Base-by-base conservation (phyloP, 2,888 invertebrate genomes). In the Dyspetes luteomarginatus region DNA sequence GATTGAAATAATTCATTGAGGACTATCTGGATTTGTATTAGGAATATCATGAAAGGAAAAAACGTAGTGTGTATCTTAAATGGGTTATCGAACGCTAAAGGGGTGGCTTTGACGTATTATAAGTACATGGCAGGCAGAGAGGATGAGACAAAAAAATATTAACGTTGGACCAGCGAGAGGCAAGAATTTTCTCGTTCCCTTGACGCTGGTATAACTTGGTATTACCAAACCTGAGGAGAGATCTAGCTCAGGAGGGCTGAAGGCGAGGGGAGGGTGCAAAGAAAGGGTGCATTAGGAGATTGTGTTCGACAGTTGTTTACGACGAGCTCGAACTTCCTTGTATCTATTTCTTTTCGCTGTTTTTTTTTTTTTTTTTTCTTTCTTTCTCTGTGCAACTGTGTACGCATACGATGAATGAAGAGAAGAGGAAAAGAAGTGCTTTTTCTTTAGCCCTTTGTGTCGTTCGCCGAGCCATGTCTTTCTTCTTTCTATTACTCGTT, bases 291-390 rank as follows among this genome's bases (percentile, higher is more conserved):
- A 91, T 91, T 91, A 91, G 90, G 90, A 90, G 90, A 91, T 91
- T 91, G 91, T 90, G 90, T 90, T 90, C 90, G 91, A 89, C 89
- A 89, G 89, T 91, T 91, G 90, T 91, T 91, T 91, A 91, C 91
- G 91, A 89, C 84, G 84, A 85, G 86, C 85, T 86, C 83, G 78
- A 86, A 87, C 84, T 85, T 83, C 83, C 82, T 83, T 84, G 86
- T 83, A 83, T 83, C 71, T 30, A 72, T 65, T 72, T 67, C 73
- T 79, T 69, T 77, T 68, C 65, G 71, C 78, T 73, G 76, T 64
- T 71, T 36, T 62, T 64, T 41, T 45, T 65, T 17, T 60, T 30
- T 60, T 41, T 71, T 69, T 64, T 78, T 71, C 60, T 72, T 77
- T 79, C 79, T 69, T 71, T 45, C 45, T 45, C 45, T 45, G 5